Conservation (phyloP, 2,888 invertebrate species). For the Microctonus aethiopoides region DNA sequence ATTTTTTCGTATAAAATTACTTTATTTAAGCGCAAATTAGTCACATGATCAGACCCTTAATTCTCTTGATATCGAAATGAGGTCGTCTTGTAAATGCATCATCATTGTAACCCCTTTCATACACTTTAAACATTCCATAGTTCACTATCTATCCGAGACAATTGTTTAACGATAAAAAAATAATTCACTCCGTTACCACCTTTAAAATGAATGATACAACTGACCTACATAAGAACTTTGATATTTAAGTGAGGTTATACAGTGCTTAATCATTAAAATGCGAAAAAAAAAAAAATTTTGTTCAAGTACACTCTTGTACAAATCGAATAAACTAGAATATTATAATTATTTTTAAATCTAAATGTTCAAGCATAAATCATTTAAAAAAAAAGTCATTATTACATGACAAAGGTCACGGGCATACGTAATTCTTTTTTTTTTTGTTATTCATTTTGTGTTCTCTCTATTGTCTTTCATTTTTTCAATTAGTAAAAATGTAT, state of each 20-base stretch:
- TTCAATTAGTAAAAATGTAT: not conserved
- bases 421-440: not conserved
- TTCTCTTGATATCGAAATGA: slow-evolving; percentile 18
- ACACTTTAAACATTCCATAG: not conserved
- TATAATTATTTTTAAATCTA: not conserved
- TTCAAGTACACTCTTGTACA: not conserved
- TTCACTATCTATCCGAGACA: not conserved
- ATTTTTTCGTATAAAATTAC: no score
- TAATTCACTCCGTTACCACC: not conserved
- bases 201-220: not conserved
- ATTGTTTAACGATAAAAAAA: not conserved
- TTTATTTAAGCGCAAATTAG: no score
- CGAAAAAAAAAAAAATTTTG: not conserved
- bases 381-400: not conserved
- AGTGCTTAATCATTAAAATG: not conserved
- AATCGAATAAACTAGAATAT: not conserved
- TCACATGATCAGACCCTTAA: slow-evolving; percentile 21
- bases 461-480: not conserved
- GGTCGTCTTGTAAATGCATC: slow-evolving; percentile 9
- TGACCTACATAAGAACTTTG: not conserved
- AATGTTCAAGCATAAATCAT: not conserved
- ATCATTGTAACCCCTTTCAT: not conserved
- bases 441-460: not conserved
- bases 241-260: not conserved
- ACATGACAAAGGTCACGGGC: not conserved